Evolutionary conservation across 37 sponge, comb jelly and placozoan genomes (phyloP).

Genomic region (Ianthella basta): DNA sequence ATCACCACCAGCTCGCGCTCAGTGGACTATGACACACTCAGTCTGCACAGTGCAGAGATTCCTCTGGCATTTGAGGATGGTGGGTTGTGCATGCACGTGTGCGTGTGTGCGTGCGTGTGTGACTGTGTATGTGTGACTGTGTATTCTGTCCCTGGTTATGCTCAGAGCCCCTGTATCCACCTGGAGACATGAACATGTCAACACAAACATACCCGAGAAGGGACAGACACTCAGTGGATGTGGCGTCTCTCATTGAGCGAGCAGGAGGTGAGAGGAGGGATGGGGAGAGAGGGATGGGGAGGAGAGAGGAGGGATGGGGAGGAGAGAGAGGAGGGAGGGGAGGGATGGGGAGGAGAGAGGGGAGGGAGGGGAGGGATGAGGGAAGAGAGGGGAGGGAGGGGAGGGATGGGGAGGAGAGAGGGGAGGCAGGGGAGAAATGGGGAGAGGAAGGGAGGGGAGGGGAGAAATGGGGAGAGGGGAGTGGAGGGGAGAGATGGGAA

Average conservation of each 20-base stretch:
- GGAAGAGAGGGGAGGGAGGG: slow-evolving; percentile 2
- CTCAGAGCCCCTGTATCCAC: slow-evolving; percentile 5
- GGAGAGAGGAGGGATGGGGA: neutral
- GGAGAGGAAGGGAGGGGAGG: neutral
- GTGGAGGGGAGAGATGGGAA: neutral
- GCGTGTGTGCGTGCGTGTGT: slow-evolving; percentile 27
- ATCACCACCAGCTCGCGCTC: slow-evolving; percentile 29
- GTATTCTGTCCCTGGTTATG: neutral
- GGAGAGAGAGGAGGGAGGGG: neutral
- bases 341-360: neutral
- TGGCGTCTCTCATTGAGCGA: slow-evolving; percentile 13
- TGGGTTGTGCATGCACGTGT: slow-evolving; percentile 13
- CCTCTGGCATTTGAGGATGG: slow-evolving; percentile 12
- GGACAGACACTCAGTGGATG: slow-evolving; percentile 23
- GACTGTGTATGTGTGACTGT: slow-evolving; percentile 2
- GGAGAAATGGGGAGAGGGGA: neutral
- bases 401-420: neutral
- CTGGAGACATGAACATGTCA: neutral
- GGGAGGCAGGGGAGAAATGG: neutral
- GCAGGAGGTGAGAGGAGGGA: slow-evolving; percentile 1
- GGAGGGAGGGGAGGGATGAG: slow-evolving; percentile 6
- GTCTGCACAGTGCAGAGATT: slow-evolving; percentile 29
- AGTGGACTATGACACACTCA: slow-evolving; percentile 20
- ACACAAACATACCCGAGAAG: neutral
- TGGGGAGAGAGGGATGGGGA: no score